phyloP scores from a whole-genome alignment of 2,888 invertebrate genomes.

The Charanyca ferruginea region DNA sequence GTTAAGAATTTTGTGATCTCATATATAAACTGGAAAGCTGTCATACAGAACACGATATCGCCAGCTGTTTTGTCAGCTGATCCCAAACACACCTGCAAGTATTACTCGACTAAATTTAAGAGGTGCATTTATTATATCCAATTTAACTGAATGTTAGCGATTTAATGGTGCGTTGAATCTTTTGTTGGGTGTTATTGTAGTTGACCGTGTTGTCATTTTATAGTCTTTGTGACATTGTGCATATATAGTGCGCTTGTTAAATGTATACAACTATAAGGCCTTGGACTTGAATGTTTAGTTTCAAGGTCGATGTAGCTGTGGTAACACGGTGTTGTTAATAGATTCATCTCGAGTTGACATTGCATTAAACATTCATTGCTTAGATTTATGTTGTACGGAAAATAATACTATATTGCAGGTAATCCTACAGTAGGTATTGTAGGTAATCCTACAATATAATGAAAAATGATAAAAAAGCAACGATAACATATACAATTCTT shows the following conservation, averaged over 20 bases:
- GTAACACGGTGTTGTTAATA: slow-evolving; percentile 40
- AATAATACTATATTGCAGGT: too few relatives aligned
- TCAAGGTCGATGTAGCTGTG: slow-evolving; percentile 45
- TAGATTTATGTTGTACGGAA: slow-evolving; percentile 30
- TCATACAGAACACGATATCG: slow-evolving; percentile 16
- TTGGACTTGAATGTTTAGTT: slow-evolving; percentile 56
- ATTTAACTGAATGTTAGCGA: slow-evolving; percentile 11
- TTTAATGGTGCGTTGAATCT: slow-evolving; percentile 26
- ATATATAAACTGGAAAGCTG: slow-evolving; percentile 24
- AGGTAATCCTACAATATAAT: not conserved
- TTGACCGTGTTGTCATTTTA: slow-evolving; percentile 4
- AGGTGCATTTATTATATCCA: not conserved
- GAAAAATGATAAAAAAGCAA: slow-evolving; percentile 6
- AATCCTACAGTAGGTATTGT: too few relatives aligned
- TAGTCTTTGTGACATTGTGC: slow-evolving; percentile 23
- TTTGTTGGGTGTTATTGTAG: slow-evolving; percentile 29
- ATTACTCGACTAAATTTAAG: slow-evolving; percentile 28
- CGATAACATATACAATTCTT: slow-evolving; percentile 14
- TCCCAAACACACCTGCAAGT: slow-evolving; percentile 24
- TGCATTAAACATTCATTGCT: not conserved
- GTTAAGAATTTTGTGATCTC: slow-evolving; percentile 49
- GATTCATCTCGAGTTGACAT: slow-evolving; percentile 36
- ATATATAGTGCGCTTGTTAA: slow-evolving; percentile 15
- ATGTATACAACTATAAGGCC: slow-evolving; percentile 25
- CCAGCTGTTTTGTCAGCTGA: slow-evolving; percentile 45